Percentiles rank a stretch among this genome's conserved stretches.
Evolutionary conservation across 2,888 invertebrate species (phyloP).

Genomic region (Scotopteryx bipunctaria): DNA sequence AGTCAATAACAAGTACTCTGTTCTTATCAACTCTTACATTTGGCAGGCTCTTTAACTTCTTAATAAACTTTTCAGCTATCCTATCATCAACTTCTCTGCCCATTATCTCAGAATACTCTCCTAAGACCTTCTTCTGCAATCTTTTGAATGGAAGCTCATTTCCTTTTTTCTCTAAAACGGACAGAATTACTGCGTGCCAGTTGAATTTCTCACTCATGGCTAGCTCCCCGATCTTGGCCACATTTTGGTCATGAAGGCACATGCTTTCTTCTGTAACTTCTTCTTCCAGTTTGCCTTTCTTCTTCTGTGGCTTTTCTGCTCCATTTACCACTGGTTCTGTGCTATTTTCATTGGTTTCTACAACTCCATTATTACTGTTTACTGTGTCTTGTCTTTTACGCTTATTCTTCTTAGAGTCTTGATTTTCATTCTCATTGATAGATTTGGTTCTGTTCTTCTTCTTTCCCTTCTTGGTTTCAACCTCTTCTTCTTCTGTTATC

Average conservation of each 20-base stretch:
- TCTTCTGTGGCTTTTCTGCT: constrained; percentile 52
- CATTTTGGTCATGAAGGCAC: constrained; percentile 75
- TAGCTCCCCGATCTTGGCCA: constrained; percentile 67
- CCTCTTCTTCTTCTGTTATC: constrained; percentile 49
- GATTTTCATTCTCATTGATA: constrained; percentile 48
- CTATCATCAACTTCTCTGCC: constrained; percentile 83
- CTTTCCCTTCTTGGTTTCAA: constrained; percentile 66
- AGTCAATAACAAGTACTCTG: constrained; percentile 74
- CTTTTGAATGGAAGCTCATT: constrained; percentile 88
- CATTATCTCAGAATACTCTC: constrained; percentile 83
- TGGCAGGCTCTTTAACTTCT: constrained; percentile 87
- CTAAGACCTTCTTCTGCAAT: constrained; percentile 89
- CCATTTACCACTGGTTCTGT: constrained; percentile 43
- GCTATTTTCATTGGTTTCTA: constrained; percentile 37
- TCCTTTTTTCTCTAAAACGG: constrained; percentile 78
- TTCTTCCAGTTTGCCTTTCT: constrained; percentile 64
- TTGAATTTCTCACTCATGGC: constrained; percentile 67
- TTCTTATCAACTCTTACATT: constrained; percentile 85
- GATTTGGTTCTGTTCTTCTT: constrained; percentile 69
- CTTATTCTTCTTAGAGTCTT: constrained; percentile 61
- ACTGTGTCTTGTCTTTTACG: constrained; percentile 72
- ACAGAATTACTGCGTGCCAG: constrained; percentile 77
- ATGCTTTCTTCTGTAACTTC: constrained; percentile 63
- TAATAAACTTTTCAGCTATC: constrained; percentile 87
- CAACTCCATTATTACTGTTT: constrained; percentile 45